Evolutionary conservation across 2,113 vertebrate genomes (phyloP).

Genomic region (Crotalus tigris): DNA sequence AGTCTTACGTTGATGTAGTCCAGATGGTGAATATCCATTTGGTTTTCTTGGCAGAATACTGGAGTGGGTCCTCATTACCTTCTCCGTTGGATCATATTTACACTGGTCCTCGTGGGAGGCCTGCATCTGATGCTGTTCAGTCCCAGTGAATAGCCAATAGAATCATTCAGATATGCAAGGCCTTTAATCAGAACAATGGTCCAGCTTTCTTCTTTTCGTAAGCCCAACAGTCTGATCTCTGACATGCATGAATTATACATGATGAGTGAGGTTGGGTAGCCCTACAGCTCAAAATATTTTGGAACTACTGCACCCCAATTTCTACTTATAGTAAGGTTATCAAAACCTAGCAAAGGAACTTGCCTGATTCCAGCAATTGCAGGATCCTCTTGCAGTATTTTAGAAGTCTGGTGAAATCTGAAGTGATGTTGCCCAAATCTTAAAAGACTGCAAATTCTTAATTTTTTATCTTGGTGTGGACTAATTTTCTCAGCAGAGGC

Average conservation of each 20-base stretch:
- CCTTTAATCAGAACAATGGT: background rate
- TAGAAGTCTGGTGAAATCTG: background rate
- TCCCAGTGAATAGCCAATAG: background rate
- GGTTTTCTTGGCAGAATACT: background rate
- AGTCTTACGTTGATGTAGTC: background rate
- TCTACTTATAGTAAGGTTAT: background rate
- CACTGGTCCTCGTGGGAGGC: background rate
- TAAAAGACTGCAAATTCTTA: background rate
- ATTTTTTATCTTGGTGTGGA: background rate
- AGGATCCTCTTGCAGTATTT: background rate
- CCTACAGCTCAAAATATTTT: background rate
- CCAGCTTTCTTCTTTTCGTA: background rate
- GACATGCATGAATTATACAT: background rate
- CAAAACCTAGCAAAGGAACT: background rate
- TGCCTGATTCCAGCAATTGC: background rate
- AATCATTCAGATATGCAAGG: background rate
- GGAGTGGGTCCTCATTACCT: background rate
- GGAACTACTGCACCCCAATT: background rate
- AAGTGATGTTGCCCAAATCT: background rate
- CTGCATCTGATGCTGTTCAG: background rate
- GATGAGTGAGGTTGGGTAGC: background rate
- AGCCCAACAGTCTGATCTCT: background rate
- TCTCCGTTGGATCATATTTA: background rate
- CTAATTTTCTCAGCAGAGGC: background rate
- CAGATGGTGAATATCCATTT: background rate